Percentiles rank a stretch among this genome's conserved stretches.
These are phyloP conservation scores for Myzus persicae DNA, from an alignment of 1,140 invertebrate genomes.

Conservation along the genomic window DNA sequence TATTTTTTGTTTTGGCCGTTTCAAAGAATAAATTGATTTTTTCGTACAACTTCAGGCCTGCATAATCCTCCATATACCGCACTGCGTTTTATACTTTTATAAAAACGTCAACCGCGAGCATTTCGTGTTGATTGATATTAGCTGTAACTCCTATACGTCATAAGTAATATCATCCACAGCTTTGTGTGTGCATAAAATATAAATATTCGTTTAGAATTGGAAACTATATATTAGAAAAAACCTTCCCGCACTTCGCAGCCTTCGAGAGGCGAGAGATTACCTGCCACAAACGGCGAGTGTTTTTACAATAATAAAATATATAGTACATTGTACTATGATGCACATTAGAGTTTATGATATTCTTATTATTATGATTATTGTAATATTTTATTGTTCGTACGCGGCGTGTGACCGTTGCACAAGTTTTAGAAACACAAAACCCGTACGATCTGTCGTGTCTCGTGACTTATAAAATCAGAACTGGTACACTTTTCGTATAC, in stretches of 20 bases:
- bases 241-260: neutral
- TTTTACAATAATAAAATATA: neutral
- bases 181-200: neutral
- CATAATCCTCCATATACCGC: too few species aligned
- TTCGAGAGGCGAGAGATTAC: neutral
- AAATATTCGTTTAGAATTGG: neutral
- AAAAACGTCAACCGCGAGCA: neutral
- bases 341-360: neutral
- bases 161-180: neutral
- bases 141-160: too few species aligned
- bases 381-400: neutral
- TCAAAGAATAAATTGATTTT: neutral
- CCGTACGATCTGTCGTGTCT: conserved; percentile 10
- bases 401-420: neutral
- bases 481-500: neutral
- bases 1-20: neutral
- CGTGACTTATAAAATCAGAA: conserved; percentile 39
- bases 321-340: neutral
- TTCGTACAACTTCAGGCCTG: neutral
- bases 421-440: neutral
- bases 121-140: neutral
- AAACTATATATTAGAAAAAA: neutral
- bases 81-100: too few species aligned
- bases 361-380: neutral
- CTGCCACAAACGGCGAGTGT: neutral